These are phyloP conservation scores for Ectemnius cavifrons DNA, from an alignment of 2,888 invertebrate genomes.

Conservation along the genomic window DNA sequence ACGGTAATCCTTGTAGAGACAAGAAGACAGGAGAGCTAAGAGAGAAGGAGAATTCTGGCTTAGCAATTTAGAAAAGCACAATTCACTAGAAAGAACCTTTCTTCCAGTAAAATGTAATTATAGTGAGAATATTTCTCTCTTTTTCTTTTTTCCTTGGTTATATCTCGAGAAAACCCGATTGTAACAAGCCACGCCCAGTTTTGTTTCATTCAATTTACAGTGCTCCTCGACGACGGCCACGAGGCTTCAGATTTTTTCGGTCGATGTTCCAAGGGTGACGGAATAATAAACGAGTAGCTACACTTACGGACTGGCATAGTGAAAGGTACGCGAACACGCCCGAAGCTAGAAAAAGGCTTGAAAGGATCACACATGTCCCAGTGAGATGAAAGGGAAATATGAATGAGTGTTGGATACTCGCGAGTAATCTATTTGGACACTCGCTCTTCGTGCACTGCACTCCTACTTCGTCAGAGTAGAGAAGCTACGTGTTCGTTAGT, in stretches of 20 bases:
- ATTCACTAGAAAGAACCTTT: constrained; percentile 39
- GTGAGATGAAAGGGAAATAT: constrained; percentile 45
- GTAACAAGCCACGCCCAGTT: constrained; percentile 52
- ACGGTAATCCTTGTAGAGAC: constrained; percentile 36
- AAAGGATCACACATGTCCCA: constrained; percentile 15
- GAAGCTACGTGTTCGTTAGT: too few relatives aligned
- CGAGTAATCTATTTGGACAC: constrained; percentile 33
- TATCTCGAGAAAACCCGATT: neutral
- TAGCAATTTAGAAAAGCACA: constrained; percentile 6
- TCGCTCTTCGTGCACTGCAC: constrained; percentile 3
- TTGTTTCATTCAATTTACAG: neutral
- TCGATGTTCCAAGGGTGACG: constrained; percentile 48
- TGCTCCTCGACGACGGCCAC: too few relatives aligned
- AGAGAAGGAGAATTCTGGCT: neutral
- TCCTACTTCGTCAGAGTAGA: too few relatives aligned
- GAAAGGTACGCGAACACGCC: constrained; percentile 22
- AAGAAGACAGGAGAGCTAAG: neutral
- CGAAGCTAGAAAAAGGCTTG: constrained; percentile 22
- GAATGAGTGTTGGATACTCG: constrained; percentile 33
- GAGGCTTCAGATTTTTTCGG: constrained; percentile 39
- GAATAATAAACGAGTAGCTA: constrained; percentile 55
- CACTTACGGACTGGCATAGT: constrained; percentile 28
- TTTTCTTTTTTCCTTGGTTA: constrained; percentile 23
- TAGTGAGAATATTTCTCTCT: constrained; percentile 43
- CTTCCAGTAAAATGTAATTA: constrained; percentile 58